Evolutionary conservation across 2,888 invertebrate species (phyloP).

Genomic region (Ptycholaimellus sp.): DNA sequence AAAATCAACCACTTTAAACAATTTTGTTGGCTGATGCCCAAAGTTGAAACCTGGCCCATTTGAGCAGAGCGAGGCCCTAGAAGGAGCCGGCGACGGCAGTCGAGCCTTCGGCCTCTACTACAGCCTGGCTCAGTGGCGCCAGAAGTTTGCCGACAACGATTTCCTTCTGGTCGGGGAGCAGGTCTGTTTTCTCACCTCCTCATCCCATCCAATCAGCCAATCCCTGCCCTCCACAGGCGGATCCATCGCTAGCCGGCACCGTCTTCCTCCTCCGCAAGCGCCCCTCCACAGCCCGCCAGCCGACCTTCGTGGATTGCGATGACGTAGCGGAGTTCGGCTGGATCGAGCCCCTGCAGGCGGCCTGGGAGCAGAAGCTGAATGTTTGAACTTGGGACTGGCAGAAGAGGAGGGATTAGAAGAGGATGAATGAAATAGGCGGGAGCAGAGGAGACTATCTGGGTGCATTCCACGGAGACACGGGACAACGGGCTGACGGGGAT

Average conservation of each 20-base stretch:
- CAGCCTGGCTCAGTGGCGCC: conserved; percentile 5
- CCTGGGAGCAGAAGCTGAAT: conserved; percentile 43
- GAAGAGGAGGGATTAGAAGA: no score
- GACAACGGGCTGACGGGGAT: conserved; percentile 58
- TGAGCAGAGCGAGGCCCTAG: no score
- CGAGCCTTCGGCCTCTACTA: not conserved
- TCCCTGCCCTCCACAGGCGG: no score
- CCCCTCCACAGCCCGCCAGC: conserved; percentile 13
- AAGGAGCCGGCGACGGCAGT: conserved; percentile 1
- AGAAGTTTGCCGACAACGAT: conserved; percentile 3
- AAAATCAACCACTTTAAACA: no score
- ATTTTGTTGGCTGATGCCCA: no score
- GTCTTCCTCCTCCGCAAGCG: conserved; percentile 16
- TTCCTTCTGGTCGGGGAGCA: not conserved
- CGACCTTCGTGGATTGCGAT: conserved; percentile 20
- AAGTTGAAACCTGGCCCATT: no score
- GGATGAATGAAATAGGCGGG: no score
- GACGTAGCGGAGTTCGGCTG: conserved; percentile 21
- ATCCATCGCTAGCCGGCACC: not conserved
- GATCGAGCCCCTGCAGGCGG: conserved; percentile 23
- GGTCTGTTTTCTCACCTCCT: no score
- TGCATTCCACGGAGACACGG: conserved; percentile 42
- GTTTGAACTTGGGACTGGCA: no score
- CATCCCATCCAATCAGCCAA: no score
- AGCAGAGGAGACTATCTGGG: conserved; percentile 28